A percentile compares a stretch with the other conserved stretches of the same genome.
Conservation (phyloP, 2,113 vertebrate species). For the Notarius quadriscutis region DNA sequence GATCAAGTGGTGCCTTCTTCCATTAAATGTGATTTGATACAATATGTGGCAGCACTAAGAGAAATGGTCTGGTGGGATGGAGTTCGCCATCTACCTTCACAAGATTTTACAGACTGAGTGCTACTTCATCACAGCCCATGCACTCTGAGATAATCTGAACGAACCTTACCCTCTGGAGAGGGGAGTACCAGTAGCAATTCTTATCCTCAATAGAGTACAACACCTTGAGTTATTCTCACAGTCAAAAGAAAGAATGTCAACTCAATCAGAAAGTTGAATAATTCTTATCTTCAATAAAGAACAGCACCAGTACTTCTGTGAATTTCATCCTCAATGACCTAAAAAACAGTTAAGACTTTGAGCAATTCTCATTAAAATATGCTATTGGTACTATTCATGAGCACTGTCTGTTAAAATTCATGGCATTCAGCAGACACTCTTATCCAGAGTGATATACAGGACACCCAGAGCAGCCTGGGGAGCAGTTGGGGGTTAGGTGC, state of each 20-base stretch:
- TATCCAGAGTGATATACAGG: no score
- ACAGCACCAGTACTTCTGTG: background rate
- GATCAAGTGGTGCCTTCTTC: background rate
- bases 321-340: background rate
- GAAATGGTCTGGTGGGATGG: background rate
- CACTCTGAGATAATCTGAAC: background rate
- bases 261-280: background rate
- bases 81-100: background rate
- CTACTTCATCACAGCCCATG: background rate
- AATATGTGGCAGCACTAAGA: background rate
- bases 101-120: background rate
- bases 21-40: background rate
- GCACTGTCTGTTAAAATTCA: background rate
- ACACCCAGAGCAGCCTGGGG: no score
- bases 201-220: background rate
- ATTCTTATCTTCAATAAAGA: background rate
- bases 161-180: background rate
- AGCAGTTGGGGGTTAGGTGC: no score
- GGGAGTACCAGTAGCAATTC: background rate
- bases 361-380: background rate
- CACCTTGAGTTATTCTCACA: background rate
- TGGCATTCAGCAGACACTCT: no score
- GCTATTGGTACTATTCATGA: background rate
- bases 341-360: background rate
- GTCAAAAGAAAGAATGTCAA: background rate